These are phyloP conservation scores for Drosophila malerkotliana DNA, from an alignment of 1,140 invertebrate species.

Conservation along the genomic window DNA sequence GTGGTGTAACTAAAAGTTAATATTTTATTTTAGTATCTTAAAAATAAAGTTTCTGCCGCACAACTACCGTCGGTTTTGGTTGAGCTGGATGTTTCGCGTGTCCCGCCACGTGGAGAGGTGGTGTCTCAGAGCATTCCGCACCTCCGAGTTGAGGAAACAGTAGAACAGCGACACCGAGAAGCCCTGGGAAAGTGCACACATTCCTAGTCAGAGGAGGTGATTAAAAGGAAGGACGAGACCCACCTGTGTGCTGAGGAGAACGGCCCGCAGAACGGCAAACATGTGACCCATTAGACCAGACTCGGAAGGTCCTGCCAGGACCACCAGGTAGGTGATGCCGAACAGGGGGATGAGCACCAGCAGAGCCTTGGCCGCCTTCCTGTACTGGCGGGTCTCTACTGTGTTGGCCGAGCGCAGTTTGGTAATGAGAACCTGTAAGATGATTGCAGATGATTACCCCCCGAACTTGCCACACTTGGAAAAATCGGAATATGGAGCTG, in stretches of 20 bases:
- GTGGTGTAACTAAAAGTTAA: constrained; percentile 61
- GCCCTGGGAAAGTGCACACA: constrained; percentile 84
- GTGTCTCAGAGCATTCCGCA: constrained; percentile 92
- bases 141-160: constrained; percentile 96
- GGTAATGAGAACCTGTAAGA: constrained; percentile 92
- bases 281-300: constrained; percentile 86
- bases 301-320: constrained; percentile 90
- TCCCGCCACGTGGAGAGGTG: constrained; percentile 92
- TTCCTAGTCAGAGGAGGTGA: neutral
- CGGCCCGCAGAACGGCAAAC: constrained; percentile 88
- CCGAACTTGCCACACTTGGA: neutral
- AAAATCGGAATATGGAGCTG: neutral
- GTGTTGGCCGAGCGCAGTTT: constrained; percentile 94
- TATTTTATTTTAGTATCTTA: neutral
- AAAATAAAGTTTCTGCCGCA: neutral
- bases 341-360: constrained; percentile 94
- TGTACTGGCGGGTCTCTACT: constrained; percentile 93
- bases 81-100: constrained; percentile 86
- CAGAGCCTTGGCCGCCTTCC: constrained; percentile 94
- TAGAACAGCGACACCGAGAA: constrained; percentile 94
- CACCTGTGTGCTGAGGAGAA: constrained; percentile 91
- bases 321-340: constrained; percentile 93
- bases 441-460: neutral
- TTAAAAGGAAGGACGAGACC: constrained; percentile 22
- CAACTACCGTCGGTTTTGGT: constrained; percentile 84